Base-by-base conservation (phyloP, 2,113 vertebrate species). In the Nibea coibor region DNA sequence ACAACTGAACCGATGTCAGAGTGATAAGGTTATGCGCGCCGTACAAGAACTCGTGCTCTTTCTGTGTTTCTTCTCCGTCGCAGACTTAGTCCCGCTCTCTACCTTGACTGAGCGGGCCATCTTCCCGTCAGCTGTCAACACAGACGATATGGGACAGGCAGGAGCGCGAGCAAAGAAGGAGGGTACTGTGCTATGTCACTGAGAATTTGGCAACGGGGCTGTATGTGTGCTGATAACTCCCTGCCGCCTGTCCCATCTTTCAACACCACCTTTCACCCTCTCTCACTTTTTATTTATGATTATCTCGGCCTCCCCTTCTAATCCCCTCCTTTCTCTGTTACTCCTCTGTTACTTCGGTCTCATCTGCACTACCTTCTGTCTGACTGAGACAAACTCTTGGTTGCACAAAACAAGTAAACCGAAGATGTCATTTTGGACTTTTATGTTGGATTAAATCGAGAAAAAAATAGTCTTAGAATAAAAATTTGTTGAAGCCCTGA, bases 61-160 rank as follows among this genome's bases (percentile, higher is more conserved):
- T 71, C 39, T 53, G 24, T 28, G 43, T 57, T n/a, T 47, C 31
- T 59, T 65, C 56, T 65, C 28, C 61, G 70, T 65, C 54, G 26
- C 24, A 57, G 58, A 70, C 53, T 50, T 10, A 14, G 22, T 24
- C 77, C 63, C 1, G 1, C 26, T 65, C 82, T 75, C 81, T 58
- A 79, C 72, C 56, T 69, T 76, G 67, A 69, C 62, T 48, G 61
- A 76, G 63, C 20, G 4, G 64, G 73, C 48, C 56, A 64, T 86
- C 80, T 63, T 71, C 63, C 73, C 68, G 59, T 87, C 76, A 82
- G 77, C 89, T 91, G 78, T 92, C 88, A 87, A 43, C 84, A 58
- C 22, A 17, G 50, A 51, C 62, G 77, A 90, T 80, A 83, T 58
- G 66, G 75, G 79, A 67, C 50, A 64, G 72, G 19, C 57, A 53